These are phyloP conservation scores for Drosophila leonis DNA, from an alignment of 2,888 invertebrate genomes.

Conservation along the genomic window DNA sequence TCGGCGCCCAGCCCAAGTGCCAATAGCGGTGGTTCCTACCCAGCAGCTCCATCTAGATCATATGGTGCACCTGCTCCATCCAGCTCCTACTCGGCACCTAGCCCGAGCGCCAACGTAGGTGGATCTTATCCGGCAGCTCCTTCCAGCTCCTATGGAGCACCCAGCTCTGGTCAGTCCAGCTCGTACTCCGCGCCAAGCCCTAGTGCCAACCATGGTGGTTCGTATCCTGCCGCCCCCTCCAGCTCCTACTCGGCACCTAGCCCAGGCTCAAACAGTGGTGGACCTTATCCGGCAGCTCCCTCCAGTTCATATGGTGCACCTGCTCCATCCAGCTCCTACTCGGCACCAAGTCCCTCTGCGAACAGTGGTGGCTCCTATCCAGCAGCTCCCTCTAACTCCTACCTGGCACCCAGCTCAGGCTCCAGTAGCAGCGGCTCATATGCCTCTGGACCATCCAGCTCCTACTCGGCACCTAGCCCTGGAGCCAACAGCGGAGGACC, in stretches of 20 bases:
- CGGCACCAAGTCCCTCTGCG: constrained; percentile 40
- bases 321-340: constrained; percentile 35
- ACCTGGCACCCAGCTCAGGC: constrained; percentile 40
- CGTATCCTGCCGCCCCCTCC: constrained; percentile 70
- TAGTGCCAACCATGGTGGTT: constrained; percentile 31
- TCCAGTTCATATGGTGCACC: constrained; percentile 81
- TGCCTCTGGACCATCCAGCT: constrained; percentile 44
- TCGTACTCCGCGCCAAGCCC: constrained; percentile 83
- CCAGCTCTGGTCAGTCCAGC: constrained; percentile 71
- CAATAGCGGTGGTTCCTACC: constrained; percentile 48
- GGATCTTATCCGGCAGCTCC: constrained; percentile 61
- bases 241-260: constrained; percentile 62
- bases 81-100: constrained; percentile 83
- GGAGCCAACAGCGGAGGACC: constrained; percentile 85
- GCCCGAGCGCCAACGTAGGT: constrained; percentile 42
- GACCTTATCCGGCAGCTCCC: constrained; percentile 61
- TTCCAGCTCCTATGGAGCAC: constrained; percentile 67
- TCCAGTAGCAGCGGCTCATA: constrained; percentile 57
- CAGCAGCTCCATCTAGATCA: constrained; percentile 57
- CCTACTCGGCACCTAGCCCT: constrained; percentile 57
- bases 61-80: constrained; percentile 71
- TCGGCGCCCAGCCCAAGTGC: constrained; percentile 81
- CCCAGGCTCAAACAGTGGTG: constrained; percentile 35
- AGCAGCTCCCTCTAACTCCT: constrained; percentile 45
- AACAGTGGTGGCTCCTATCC: constrained; percentile 49